These are phyloP conservation scores for Acholoe squamosa DNA, from an alignment of 2,888 invertebrate genomes.

Conservation along the genomic window DNA sequence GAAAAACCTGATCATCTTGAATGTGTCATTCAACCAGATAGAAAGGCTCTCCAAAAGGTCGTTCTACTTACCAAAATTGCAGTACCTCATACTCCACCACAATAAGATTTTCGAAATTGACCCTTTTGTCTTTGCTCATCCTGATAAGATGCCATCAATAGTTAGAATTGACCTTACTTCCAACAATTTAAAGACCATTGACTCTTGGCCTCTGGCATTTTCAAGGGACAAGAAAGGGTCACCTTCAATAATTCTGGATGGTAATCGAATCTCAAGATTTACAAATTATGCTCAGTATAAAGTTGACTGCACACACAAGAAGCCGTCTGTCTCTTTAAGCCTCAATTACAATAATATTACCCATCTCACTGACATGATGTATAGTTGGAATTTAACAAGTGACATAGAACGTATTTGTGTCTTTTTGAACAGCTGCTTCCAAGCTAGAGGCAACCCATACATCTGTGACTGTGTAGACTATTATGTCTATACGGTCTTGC, in stretches of 20 bases:
- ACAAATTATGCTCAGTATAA: background rate
- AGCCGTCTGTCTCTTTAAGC: background rate
- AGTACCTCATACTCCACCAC: background rate
- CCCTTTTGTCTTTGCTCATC: background rate
- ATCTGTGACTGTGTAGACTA: conserved; percentile 29
- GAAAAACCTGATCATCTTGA: background rate
- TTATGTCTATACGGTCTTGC: background rate
- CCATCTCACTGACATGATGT: background rate
- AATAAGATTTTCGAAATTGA: conserved; percentile 1
- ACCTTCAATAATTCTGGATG: background rate
- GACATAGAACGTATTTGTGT: background rate
- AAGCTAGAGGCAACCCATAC: background rate
- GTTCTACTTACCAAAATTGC: background rate
- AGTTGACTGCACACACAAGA: background rate
- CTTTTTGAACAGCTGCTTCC: background rate
- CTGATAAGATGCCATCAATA: background rate
- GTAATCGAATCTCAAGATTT: background rate
- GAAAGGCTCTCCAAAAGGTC: background rate
- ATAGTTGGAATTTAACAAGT: background rate
- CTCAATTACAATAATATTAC: background rate
- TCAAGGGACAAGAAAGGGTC: background rate
- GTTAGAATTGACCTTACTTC: background rate
- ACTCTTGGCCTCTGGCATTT: background rate
- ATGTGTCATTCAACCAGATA: background rate
- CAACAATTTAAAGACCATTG: background rate